These are phyloP conservation scores for Odontomachus brunneus DNA, from an alignment of 1,140 invertebrate genomes.

Conservation along the genomic window DNA sequence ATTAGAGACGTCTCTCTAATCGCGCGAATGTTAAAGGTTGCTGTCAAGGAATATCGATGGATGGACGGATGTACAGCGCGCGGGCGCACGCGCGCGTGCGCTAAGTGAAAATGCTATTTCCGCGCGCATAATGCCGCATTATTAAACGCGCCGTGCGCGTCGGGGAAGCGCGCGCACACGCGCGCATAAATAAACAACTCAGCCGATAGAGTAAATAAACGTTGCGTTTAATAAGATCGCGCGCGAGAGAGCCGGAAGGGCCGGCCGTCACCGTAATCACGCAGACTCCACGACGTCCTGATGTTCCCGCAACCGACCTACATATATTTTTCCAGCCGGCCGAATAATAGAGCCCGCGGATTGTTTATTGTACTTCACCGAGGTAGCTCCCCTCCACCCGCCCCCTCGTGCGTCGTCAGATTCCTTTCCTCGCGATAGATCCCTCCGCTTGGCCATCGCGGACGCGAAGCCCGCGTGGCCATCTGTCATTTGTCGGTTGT, in stretches of 20 bases:
- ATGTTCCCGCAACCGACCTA: conserved; percentile 39
- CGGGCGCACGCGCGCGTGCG: no score
- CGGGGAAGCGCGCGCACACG: background rate
- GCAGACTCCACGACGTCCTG: background rate
- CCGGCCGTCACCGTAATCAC: conserved; percentile 37
- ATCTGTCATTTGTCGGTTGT: conserved; percentile 58
- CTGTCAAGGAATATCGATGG: background rate
- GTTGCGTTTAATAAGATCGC: conserved; percentile 26
- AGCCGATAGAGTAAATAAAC: conserved; percentile 54
- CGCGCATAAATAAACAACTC: conserved; percentile 38
- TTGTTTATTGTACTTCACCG: conserved; percentile 50
- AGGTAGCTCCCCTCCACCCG: background rate
- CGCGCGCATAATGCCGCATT: conserved; percentile 32
- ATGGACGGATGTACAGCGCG: background rate
- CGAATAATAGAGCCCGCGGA: conserved; percentile 47
- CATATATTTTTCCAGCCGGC: conserved; percentile 50
- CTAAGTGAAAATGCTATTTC: conserved; percentile 45
- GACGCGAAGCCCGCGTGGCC: conserved; percentile 34
- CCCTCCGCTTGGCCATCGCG: background rate
- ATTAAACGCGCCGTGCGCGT: background rate
- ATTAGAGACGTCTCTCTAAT: background rate
- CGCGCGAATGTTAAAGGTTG: background rate
- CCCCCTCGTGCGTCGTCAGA: conserved; percentile 7
- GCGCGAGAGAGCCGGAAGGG: conserved; percentile 1
- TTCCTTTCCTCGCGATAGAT: conserved; percentile 27